Conservation (phyloP, 2,113 vertebrate species). For the Onychostoma macrolepis region DNA sequence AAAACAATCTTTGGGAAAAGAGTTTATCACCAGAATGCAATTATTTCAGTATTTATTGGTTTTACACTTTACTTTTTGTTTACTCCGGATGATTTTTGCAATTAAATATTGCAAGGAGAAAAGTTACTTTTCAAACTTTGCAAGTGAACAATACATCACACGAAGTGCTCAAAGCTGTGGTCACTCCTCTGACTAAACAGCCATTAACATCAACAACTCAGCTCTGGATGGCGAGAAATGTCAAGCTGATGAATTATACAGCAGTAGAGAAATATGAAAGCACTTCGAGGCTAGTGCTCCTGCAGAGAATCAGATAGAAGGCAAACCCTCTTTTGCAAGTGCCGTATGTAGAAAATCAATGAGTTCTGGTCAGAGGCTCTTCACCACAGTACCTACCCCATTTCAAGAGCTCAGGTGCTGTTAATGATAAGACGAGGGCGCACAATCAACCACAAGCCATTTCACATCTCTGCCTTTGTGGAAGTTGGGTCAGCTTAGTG, state of each 20-base stretch:
- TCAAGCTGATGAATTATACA: constrained; percentile 30
- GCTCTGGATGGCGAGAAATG: constrained; percentile 16
- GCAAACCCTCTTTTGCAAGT: constrained; percentile 50
- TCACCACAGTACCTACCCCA: constrained; percentile 52
- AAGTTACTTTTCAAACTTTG: constrained; percentile 7
- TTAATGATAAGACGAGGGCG: constrained; percentile 42
- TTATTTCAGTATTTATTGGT: background rate
- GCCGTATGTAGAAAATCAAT: constrained; percentile 56
- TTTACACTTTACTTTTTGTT: background rate
- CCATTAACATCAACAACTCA: constrained; percentile 26
- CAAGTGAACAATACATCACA: constrained; percentile 3
- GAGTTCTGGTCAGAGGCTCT: constrained; percentile 49
- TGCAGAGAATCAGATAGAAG: constrained; percentile 45
- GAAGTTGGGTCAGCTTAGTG: constrained; percentile 45
- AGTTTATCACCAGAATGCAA: background rate
- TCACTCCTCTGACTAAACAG: constrained; percentile 26
- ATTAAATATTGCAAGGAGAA: background rate
- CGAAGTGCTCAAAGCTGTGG: constrained; percentile 20
- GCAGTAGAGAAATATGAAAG: constrained; percentile 48
- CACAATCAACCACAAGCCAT: constrained; percentile 53
- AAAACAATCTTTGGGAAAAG: background rate
- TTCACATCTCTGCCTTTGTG: constrained; percentile 42
- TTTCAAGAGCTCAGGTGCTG: constrained; percentile 30
- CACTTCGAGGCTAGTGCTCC: constrained; percentile 18
- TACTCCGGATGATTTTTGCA: background rate